Percentiles rank a stretch among this genome's conserved stretches.
These are phyloP conservation scores for Flexamia atlantica DNA, from an alignment of 2,888 invertebrate species.

Conservation along the genomic window DNA sequence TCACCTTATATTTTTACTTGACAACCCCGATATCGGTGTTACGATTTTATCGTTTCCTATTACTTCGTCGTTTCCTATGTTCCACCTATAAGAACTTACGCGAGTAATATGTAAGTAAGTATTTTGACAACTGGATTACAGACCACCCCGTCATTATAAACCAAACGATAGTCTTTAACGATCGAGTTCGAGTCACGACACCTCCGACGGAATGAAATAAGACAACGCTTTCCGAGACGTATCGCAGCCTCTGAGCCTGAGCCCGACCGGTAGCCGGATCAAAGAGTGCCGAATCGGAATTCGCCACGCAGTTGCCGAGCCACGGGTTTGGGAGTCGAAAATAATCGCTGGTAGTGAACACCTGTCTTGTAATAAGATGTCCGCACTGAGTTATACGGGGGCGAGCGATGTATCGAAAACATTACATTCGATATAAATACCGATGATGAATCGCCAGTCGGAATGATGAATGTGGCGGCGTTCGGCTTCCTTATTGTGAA, in stretches of 20 bases:
- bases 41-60: too few species aligned
- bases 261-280: not conserved
- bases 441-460: constrained; percentile 41
- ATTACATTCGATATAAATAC: constrained; percentile 46
- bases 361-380: constrained; percentile 45
- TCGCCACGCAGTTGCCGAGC: not conserved
- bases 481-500: constrained; percentile 48
- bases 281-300: not conserved
- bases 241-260: not conserved
- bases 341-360: constrained; percentile 28
- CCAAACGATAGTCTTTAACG: too few species aligned
- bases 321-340: constrained; percentile 28
- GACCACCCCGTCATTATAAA: too few species aligned
- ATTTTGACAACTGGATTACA: too few species aligned
- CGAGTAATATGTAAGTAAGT: too few species aligned
- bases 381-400: not conserved
- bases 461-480: constrained; percentile 9
- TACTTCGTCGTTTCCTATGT: too few species aligned
- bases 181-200: not conserved
- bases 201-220: not conserved
- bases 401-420: constrained; percentile 32
- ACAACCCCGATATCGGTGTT: too few species aligned
- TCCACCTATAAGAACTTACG: too few species aligned
- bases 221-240: not conserved
- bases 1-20: too few species aligned